Base-by-base conservation (phyloP, 2,113 vertebrate genomes). In the Amia ocellicauda region DNA sequence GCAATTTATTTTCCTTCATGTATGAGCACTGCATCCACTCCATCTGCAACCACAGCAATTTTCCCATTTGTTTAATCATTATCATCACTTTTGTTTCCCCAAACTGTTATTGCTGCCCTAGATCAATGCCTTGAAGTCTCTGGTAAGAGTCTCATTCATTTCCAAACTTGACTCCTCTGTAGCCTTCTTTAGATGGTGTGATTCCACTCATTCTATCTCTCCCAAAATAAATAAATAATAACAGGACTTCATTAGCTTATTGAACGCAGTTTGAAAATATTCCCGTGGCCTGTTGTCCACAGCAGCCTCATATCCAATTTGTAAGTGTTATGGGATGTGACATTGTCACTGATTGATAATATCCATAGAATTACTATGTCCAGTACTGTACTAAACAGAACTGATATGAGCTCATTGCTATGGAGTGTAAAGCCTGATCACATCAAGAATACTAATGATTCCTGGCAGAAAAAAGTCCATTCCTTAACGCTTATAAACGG, bases 101-200 rank as follows among this genome's bases (percentile, higher is more conserved):
- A 23, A 50, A 51, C 28, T 66, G 50, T 63, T 67, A 71, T 62
- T 71, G 74, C 68, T 74, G 72, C 76, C 56, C 72, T 83, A 88
- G 84, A 83, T 84, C 70, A 78, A 74, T 84, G 70, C 59, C 69
- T 70, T 88, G 72, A 80, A 74, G 62, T 78, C 78, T 66, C 71
- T 67, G 85, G 84, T 87, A 88, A 85, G 86, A 80, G 60, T 27
- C 42, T 36, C 19, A 27, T 36, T 36, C 31, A 36, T 36, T 36
- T 36, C 31, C 5, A 36, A 36, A 4, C 31, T 36, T 1, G 31
- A 7, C 31, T 36, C 31, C 31, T 36, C 31, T 36, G 5, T 10
- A 36, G 31, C 31, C 11, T 4, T 36, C 5, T 4, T 10, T 36
- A 36, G 31, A 36, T 10, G 5, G 31, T 36, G 31, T 36, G 31